Evolutionary conservation across 1,140 invertebrate species (phyloP), one percentile per base, ranked within the genome.

Genomic region (Epicauta chinensis): DNA sequence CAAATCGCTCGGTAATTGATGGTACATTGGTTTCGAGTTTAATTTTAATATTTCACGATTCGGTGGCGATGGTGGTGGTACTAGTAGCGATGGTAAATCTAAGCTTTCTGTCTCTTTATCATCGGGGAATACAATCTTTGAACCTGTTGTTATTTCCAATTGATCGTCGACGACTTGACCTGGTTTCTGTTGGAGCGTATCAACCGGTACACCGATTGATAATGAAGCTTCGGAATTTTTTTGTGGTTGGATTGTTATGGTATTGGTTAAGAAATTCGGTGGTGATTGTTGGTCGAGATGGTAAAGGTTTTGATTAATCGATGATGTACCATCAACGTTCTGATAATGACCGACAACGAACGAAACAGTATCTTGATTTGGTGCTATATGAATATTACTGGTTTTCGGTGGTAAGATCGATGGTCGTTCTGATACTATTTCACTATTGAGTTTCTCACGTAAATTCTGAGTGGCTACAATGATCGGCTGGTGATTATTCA

Each of bases 281-380:
- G 23, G 23, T 23, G 4, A 7, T 23, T 23, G 23, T 23, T 23
- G 23, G n/a, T 23, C 7, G 23, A 23, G 23, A 23, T 23, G 23
- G 23, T 5, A 23, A 23, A 44, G 58, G 51, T 17, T 37, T 43
- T 13, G 44, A 57, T 31, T 57, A 53, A 12, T 38, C 30, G 5
- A 54, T 53, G 7, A 40, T 54, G 30, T 63, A 12, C 71, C 73
- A 32, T 74, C 73, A 16, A 81, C 78, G 42, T 77, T 79, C 46
- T 82, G 80, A 35, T 78, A 72, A 45, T 81, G 80, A 1, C 80
- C 79, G 2, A 82, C 67, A 4, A 82, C 77, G 59, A 83, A 82
- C 0, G 79, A 78, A 3, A 81, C 79, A 1, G 77, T 80, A 45
- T 81, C 75, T 55, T 82, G 80, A 40, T 78, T 77, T 1, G 78